phyloP scores from a whole-genome alignment of 2,888 invertebrate genomes.

The Cataglyphis cursor region DNA sequence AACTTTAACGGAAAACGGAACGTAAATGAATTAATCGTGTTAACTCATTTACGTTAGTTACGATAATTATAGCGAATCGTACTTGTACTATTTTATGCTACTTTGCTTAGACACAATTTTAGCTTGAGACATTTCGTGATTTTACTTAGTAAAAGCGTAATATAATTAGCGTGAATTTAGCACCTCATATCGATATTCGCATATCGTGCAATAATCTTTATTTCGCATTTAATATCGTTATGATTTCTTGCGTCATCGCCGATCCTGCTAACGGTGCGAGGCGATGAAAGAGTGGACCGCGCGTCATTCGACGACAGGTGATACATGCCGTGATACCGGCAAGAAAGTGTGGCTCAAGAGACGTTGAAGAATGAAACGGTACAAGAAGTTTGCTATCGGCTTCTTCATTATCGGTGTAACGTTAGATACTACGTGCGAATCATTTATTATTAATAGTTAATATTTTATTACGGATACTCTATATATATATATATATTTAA shows the following conservation, averaged over 20 bases:
- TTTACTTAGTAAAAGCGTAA: not conserved
- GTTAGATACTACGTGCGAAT: not conserved
- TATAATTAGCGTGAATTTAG: not conserved
- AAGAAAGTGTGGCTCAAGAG: slow-evolving; percentile 65
- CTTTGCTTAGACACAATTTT: not conserved
- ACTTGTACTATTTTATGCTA: slow-evolving; percentile 16
- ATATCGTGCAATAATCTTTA: slow-evolving; percentile 59
- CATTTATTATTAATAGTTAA: slow-evolving; percentile 1
- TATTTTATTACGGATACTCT: not conserved
- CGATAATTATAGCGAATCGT: slow-evolving; percentile 36
- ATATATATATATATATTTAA: not conserved
- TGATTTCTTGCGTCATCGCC: slow-evolving; percentile 59
- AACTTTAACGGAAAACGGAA: slow-evolving; percentile 9
- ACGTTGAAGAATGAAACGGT: slow-evolving; percentile 56
- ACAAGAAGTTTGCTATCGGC: slow-evolving; percentile 46
- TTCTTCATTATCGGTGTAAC: slow-evolving; percentile 37
- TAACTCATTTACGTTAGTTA: not conserved
- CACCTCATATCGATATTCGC: slow-evolving; percentile 55
- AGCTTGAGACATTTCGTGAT: not conserved
- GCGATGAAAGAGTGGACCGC: slow-evolving; percentile 64
- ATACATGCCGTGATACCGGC: slow-evolving; percentile 40
- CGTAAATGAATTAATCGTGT: not conserved
- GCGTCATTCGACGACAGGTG: slow-evolving; percentile 60
- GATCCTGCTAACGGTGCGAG: slow-evolving; percentile 37
- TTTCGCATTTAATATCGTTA: slow-evolving; percentile 45